phyloP scores from a whole-genome alignment of 2,113 vertebrate genomes.

The Pavo muticus region DNA sequence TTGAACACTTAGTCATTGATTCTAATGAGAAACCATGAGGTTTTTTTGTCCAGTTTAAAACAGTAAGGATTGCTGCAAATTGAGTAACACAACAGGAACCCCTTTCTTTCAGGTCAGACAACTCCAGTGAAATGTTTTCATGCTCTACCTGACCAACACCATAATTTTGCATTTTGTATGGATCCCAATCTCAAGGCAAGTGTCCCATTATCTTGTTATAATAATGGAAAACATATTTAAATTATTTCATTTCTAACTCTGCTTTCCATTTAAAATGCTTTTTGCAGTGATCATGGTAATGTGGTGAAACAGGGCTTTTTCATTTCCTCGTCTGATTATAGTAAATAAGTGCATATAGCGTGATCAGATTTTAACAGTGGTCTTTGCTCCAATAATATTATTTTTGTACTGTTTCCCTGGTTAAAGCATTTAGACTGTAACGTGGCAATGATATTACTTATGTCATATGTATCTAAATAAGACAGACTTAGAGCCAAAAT shows the following conservation, averaged over 20 bases:
- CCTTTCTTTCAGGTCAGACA: constrained; percentile 72
- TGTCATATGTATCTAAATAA: neutral
- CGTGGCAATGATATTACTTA: neutral
- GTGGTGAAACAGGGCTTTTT: neutral
- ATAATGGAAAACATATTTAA: neutral
- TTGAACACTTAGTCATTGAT: neutral
- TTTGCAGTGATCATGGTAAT: neutral
- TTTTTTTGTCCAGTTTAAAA: neutral
- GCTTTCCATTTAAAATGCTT: neutral
- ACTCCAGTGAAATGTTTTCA: constrained; percentile 44
- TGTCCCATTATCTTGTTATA: neutral
- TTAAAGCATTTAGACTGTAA: neutral
- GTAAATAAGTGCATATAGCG: neutral
- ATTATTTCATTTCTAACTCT: neutral
- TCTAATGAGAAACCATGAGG: neutral
- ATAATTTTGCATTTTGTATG: constrained; percentile 17
- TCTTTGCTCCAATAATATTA: neutral
- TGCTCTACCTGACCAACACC: neutral
- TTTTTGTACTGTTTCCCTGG: neutral
- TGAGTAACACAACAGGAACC: neutral
- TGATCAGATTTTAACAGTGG: neutral
- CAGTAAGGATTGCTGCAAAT: neutral
- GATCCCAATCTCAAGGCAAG: constrained; percentile 60
- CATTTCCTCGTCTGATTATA: neutral
- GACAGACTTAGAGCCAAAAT: neutral